Evolutionary conservation across 2,113 vertebrate genomes (phyloP), one percentile per base, ranked within the genome.

Genomic region (Myxocyprinus asiaticus): DNA sequence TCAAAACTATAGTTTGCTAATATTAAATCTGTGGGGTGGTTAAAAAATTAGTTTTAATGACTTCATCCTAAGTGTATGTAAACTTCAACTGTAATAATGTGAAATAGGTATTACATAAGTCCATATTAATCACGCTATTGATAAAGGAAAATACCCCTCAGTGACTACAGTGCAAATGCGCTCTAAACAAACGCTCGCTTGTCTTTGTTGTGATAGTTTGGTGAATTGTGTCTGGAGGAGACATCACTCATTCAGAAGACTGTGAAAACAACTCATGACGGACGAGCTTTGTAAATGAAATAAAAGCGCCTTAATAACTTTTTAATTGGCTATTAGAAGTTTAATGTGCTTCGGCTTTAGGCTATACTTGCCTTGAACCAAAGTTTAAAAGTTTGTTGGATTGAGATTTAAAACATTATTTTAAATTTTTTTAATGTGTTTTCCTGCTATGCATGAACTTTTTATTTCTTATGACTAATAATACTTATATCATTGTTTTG

Each of bases 211-310:
- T n/a, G 86, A 78, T 44, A 15, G 43, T 47, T 63, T 76, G 42
- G 4, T 56, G 50, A 76, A 64, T 66, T 63, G 88, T 87, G 88
- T 82, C 85, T 89, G 78, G 79, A 67, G 77, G 88, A 76, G 91
- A 91, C 84, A 75, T 89, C 90, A 48, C 89, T 83, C 15, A 3
- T 72, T 76, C 9, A 55, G 22, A 65, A 53, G 56, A 5, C 44
- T 48, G n/a, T 44, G 14, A 22, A 61, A 73, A 45, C 10, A 73
- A 61, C 56, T 73, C 43, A 8, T 45, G 3, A 44, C 42, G 2
- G 58, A 5, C 22, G 3, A 33, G 22, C 22, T 33, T 1, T 33
- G 22, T 33, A n/a, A 12, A 43, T 61, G n/a, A 9, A 56, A 43
- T 9, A 8, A 17, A 9, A 70, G 50, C 22, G 7, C 0, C 1